Evolutionary conservation across 1,140 invertebrate genomes (phyloP), one percentile per base, ranked within the genome.

Genomic region (Trichogramma pretiosum): DNA sequence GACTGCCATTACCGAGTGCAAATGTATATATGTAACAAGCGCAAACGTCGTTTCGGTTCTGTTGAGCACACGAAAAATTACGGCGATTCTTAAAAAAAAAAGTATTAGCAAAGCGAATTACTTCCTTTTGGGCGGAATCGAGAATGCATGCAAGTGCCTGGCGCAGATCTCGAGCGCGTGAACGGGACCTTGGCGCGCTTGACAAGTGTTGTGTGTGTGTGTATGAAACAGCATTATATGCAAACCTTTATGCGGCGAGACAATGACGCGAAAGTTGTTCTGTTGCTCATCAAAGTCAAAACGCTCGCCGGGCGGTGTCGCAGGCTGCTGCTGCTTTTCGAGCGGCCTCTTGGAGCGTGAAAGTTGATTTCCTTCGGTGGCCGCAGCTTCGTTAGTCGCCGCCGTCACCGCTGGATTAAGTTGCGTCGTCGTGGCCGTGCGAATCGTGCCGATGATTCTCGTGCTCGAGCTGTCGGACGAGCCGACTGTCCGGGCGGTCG

Each of bases 181-280:
- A 7, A 28, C 26, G 26, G 13, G 26, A 28, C 26, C 26, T 28
- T 28, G 26, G 13, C 7, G 26, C 13, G 26, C 26, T 13, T 13
- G 26, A 28, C 13, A 28, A 7, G 7, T 7, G 13, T 28, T 1
- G 26, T 7, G 7, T 9, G 13, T 13, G 26, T 7, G 26, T 34
- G 32, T 5, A 34, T 34, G 24, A 28, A 5, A 14, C 10, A 13
- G n/a, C 32, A 14, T 9, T 34, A 5, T 7, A 18, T 45, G 19
- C 17, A 2, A 46, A 65, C 64, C 63, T 58, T 60, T 63, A 23
- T 48, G 52, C 28, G 61, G 47, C 5, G 60, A 40, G 5, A 53
- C 40, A 19, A 58, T 46, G 11, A 58, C 53, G 14, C 38, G 54
- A 21, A 54, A 52, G 39, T 52, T 46, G 33, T 32, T n/a, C 3